phyloP scores from a whole-genome alignment of 2,797 vertebrate species.

The Nannoperca australis region DNA sequence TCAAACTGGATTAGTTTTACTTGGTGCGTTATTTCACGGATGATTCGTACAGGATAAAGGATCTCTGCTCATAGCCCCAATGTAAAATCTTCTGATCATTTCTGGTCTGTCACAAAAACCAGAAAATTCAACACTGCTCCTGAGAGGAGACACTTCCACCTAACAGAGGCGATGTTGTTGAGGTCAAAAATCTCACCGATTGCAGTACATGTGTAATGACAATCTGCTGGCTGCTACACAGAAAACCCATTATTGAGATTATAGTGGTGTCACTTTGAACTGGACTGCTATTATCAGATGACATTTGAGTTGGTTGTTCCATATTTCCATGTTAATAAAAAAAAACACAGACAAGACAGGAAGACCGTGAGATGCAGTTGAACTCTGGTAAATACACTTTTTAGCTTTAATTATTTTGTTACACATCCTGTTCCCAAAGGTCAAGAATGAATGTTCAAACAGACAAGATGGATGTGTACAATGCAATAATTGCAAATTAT shows the following conservation, averaged over 20 bases:
- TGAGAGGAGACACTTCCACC: conserved; percentile 25
- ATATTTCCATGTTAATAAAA: conserved; percentile 6
- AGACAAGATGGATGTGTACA: not conserved
- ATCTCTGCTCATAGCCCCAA: conserved; percentile 23
- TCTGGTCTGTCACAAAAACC: conserved; percentile 23
- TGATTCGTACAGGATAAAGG: conserved; percentile 56
- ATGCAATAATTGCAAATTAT: no score
- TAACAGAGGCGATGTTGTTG: conserved; percentile 19
- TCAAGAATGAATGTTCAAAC: conserved; percentile 8
- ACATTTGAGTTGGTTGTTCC: conserved; percentile 50
- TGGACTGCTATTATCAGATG: conserved; percentile 59
- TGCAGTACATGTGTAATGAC: conserved; percentile 46
- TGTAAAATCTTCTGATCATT: conserved; percentile 44
- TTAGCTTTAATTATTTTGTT: not conserved
- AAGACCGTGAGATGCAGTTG: not conserved
- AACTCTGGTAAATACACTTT: conserved; percentile 6
- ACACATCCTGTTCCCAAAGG: not conserved
- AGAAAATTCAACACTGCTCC: conserved; percentile 20
- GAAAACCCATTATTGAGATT: conserved; percentile 60
- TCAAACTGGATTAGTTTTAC: conserved; percentile 60
- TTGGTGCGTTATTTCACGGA: conserved; percentile 51
- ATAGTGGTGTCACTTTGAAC: conserved; percentile 61
- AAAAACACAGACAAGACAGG: conserved; percentile 12
- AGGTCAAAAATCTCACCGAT: conserved; percentile 46
- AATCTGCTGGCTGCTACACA: conserved; percentile 53